Conservation (phyloP, 2,797 vertebrate genomes). For the Brachyalestes nurse region DNA sequence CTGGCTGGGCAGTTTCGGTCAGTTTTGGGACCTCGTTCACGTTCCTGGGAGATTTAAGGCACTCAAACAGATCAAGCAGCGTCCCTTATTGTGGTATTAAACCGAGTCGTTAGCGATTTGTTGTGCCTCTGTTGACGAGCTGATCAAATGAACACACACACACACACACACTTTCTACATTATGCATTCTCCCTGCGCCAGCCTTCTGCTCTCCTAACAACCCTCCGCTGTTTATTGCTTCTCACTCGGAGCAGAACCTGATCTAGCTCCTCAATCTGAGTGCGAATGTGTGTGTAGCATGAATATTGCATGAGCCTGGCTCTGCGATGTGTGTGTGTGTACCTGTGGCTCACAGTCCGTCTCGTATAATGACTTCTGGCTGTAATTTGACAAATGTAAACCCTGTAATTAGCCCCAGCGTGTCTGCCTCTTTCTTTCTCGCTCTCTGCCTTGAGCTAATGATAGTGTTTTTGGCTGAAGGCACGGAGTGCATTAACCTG, state of each 20-base stretch:
- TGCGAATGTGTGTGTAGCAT: constrained; percentile 16
- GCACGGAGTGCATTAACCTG: constrained; percentile 37
- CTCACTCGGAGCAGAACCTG: constrained; percentile 47
- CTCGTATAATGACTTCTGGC: constrained; percentile 29
- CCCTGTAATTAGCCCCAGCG: constrained; percentile 20
- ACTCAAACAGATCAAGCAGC: constrained; percentile 26
- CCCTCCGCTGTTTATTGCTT: constrained; percentile 46
- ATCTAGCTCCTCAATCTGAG: constrained; percentile 42
- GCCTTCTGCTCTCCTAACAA: constrained; percentile 48
- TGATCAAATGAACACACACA: constrained; percentile 27
- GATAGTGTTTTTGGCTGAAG: constrained; percentile 40
- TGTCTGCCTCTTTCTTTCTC: background rate
- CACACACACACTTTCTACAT: constrained; percentile 58
- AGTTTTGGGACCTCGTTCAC: background rate
- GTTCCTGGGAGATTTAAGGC: constrained; percentile 4
- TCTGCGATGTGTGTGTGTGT: constrained; percentile 23
- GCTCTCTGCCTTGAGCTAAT: constrained; percentile 17
- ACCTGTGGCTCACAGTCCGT: constrained; percentile 45
- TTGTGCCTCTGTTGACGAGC: background rate
- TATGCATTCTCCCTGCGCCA: constrained; percentile 44
- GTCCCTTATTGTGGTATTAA: constrained; percentile 33
- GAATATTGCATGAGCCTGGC: constrained; percentile 48
- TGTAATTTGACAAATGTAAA: constrained; percentile 42
- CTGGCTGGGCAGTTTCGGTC: background rate
- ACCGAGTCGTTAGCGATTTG: constrained; percentile 36